phyloP scores from a whole-genome alignment of 2,797 vertebrate genomes.

The Rhinatrema bivittatum region DNA sequence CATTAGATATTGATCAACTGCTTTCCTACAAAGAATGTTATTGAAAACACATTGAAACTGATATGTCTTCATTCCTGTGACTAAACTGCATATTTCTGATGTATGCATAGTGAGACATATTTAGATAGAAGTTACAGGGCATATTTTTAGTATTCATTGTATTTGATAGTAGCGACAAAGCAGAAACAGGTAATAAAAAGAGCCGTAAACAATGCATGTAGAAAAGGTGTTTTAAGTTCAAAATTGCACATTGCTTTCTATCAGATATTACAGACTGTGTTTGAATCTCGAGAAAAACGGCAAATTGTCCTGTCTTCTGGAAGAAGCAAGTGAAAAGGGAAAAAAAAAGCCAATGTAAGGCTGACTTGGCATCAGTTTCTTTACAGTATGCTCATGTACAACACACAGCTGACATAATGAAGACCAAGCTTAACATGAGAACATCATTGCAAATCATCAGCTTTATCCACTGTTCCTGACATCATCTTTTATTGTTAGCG shows the following conservation, averaged over 20 bases:
- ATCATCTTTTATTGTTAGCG: slow-evolving; percentile 2
- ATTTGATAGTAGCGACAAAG: slow-evolving; percentile 4
- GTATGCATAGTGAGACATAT: too few species aligned
- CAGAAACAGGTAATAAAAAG: slow-evolving; percentile 3
- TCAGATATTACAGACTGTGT: not conserved
- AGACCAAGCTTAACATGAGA: slow-evolving; percentile 10
- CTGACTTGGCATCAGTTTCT: slow-evolving; percentile 12
- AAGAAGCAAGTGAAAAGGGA: not conserved
- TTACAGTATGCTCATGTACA: too few species aligned
- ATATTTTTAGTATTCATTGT: too few species aligned
- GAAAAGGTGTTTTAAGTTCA: too few species aligned
- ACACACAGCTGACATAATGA: slow-evolving; percentile 14
- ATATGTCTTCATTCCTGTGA: too few species aligned
- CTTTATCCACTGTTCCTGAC: not conserved
- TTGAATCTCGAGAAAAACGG: slow-evolving; percentile 1
- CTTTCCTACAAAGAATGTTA: too few species aligned
- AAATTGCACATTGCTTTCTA: too few species aligned
- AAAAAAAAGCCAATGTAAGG: slow-evolving; percentile 7
- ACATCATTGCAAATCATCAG: slow-evolving; percentile 3
- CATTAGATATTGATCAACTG: slow-evolving; percentile 14
- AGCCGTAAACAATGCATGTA: too few species aligned
- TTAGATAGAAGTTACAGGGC: too few species aligned
- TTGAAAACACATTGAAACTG: too few species aligned
- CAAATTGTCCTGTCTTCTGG: slow-evolving; percentile 7
- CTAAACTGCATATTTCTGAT: too few species aligned